Evolutionary conservation across 2,113 vertebrate genomes (phyloP).

Genomic region (Psittacula cyanocephala): DNA sequence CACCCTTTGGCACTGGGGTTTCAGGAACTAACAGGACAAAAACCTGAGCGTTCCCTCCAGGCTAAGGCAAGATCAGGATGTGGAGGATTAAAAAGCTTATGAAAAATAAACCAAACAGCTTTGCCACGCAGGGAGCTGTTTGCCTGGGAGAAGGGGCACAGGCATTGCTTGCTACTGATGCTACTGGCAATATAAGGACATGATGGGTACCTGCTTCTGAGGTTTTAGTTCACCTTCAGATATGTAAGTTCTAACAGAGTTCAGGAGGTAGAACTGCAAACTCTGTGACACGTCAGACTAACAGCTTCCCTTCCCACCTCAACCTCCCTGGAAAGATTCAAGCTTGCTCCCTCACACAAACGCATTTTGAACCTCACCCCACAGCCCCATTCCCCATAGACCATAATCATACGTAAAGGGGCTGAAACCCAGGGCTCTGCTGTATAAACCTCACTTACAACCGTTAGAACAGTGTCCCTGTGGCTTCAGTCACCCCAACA

Average conservation of each 20-base stretch:
- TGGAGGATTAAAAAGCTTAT: slow-evolving; percentile 39
- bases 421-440: not conserved
- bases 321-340: not conserved
- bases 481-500: not conserved
- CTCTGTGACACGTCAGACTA: fast-evolving
- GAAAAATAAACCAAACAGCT: not conserved
- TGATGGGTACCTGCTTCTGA: fast-evolving
- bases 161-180: not conserved
- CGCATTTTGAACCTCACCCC: not conserved
- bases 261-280: not conserved
- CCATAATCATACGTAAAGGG: fast-evolving
- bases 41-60: slow-evolving; percentile 3
- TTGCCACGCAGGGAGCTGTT: not conserved
- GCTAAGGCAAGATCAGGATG: slow-evolving; percentile 50
- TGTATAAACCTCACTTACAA: not conserved
- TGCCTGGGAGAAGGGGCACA: not conserved
- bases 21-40: slow-evolving; percentile 30
- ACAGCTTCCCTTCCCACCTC: not conserved
- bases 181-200: not conserved
- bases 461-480: fast-evolving
- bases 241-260: not conserved
- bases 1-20: not conserved
- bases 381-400: not conserved
- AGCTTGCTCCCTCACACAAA: not conserved
- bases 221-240: not conserved